These are phyloP conservation scores for Probosciger aterrimus DNA, from an alignment of 2,113 vertebrate species.

Conservation along the genomic window DNA sequence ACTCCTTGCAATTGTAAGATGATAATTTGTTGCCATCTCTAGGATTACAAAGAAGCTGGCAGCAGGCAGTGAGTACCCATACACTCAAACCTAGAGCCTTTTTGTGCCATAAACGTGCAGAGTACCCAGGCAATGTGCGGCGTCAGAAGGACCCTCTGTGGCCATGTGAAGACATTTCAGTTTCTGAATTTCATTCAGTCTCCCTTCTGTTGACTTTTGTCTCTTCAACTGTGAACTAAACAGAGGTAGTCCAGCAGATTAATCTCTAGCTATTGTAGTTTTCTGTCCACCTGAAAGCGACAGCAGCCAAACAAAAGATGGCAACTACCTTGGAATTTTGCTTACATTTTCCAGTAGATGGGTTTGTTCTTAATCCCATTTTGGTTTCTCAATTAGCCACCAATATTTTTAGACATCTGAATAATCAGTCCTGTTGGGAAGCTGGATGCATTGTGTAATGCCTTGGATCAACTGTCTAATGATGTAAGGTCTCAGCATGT, in stretches of 20 bases:
- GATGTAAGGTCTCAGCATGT: background rate
- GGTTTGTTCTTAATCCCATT: background rate
- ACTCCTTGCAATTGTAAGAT: background rate
- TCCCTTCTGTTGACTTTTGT: background rate
- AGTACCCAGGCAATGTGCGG: background rate
- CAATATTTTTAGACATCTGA: background rate
- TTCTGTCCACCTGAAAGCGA: background rate
- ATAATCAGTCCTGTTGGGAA: background rate
- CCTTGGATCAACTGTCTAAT: background rate
- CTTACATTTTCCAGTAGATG: background rate
- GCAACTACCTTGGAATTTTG: background rate
- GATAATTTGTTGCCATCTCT: background rate
- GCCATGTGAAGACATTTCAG: background rate
- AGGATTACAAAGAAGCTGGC: background rate
- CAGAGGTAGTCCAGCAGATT: background rate
- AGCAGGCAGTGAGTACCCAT: background rate
- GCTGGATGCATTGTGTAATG: background rate
- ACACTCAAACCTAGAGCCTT: background rate
- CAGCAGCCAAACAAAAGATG: background rate
- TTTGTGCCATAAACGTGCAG: background rate
- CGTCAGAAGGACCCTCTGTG: constrained; percentile 27
- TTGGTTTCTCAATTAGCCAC: background rate
- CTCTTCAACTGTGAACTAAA: background rate
- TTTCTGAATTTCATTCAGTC: background rate
- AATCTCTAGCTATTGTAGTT: background rate